phyloP scores from a whole-genome alignment of 1,140 invertebrate species.

The Centruroides vittatus region DNA sequence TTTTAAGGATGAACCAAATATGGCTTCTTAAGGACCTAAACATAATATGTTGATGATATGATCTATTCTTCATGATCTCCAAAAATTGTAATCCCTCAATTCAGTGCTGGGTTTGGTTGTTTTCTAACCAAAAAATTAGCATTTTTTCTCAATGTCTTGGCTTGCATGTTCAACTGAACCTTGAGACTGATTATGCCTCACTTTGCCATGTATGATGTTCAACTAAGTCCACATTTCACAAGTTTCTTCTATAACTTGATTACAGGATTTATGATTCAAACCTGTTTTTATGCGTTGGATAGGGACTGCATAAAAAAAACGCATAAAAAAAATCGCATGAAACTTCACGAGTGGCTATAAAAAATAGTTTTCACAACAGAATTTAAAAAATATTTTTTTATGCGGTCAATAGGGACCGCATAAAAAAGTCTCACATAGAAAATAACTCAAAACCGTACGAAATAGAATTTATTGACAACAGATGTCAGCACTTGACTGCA shows the following conservation, averaged over 20 bases:
- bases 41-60: conserved; percentile 4
- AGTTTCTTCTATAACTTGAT: background rate
- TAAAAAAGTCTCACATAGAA: no score
- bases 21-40: background rate
- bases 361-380: no score
- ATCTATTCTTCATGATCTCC: conserved; percentile 4
- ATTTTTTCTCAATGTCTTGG: conserved; percentile 6
- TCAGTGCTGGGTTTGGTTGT: background rate
- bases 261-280: conserved; percentile 3
- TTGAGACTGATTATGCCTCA: conserved; percentile 3
- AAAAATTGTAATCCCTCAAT: background rate
- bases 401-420: no score
- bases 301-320: no score
- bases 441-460: no score
- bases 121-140: background rate
- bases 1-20: background rate
- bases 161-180: conserved; percentile 6
- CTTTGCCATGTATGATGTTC: conserved; percentile 1
- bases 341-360: no score
- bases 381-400: no score
- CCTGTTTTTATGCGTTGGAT: no score
- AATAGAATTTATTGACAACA: no score
- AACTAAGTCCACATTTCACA: conserved; percentile 2
- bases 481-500: no score
- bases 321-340: no score